phyloP scores from a whole-genome alignment of 2,888 invertebrate genomes.

The Caenorhabditis uteleia region DNA sequence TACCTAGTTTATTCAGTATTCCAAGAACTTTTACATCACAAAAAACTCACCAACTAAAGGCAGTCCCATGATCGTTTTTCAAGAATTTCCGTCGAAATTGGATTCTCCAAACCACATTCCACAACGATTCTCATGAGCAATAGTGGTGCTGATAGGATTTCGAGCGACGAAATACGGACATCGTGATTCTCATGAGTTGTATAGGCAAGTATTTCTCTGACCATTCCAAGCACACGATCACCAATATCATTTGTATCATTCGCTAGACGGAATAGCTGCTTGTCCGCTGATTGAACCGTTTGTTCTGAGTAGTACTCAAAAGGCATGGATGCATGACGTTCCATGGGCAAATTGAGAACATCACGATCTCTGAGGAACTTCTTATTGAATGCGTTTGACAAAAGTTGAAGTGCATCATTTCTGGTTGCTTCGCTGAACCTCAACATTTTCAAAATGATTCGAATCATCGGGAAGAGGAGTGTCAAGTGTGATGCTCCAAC shows the following conservation, averaged over 20 bases:
- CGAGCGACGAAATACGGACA: conserved; percentile 35
- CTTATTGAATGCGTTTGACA: conserved; percentile 43
- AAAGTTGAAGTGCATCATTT: conserved; percentile 33
- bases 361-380: conserved; percentile 45
- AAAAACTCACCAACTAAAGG: conserved; percentile 35
- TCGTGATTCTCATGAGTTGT: conserved; percentile 37
- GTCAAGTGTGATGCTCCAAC: conserved; percentile 52
- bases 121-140: conserved; percentile 45
- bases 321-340: conserved; percentile 46
- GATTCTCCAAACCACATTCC: conserved; percentile 29
- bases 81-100: conserved; percentile 29
- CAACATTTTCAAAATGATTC: too few species aligned
- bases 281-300: background rate
- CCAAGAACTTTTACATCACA: too few species aligned
- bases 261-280: conserved; percentile 34
- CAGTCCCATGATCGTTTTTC: conserved; percentile 23
- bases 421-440: too few species aligned
- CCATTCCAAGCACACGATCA: conserved; percentile 40
- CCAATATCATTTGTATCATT: conserved; percentile 52
- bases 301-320: conserved; percentile 33
- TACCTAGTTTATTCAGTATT: too few species aligned
- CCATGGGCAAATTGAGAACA: conserved; percentile 50
- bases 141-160: conserved; percentile 45
- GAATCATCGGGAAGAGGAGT: conserved; percentile 47
- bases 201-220: conserved; percentile 37